Conservation (phyloP, 2,797 vertebrate species). For the Pipistrellus kuhlii region DNA sequence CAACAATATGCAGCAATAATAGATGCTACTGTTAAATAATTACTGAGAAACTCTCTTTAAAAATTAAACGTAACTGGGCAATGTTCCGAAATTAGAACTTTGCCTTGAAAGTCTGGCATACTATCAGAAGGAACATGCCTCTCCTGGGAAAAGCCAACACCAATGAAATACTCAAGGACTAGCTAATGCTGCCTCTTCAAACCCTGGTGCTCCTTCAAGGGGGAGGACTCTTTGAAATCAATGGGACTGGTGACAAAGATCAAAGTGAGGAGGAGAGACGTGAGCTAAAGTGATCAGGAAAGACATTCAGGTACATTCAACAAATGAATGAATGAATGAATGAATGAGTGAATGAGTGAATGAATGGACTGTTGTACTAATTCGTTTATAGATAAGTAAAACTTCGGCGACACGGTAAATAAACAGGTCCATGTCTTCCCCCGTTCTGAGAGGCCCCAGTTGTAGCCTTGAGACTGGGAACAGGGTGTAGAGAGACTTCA, state of each 20-base stretch:
- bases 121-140: slow-evolving; percentile 11
- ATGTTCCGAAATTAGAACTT: slow-evolving; percentile 32
- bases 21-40: slow-evolving; percentile 50
- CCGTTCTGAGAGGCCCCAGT: not conserved
- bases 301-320: not conserved
- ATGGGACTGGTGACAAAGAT: not conserved
- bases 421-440: not conserved
- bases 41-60: slow-evolving; percentile 54
- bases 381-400: not conserved
- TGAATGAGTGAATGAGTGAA: not conserved
- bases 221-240: not conserved
- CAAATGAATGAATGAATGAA: not conserved
- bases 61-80: slow-evolving; percentile 42
- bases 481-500: not conserved
- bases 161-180: not conserved
- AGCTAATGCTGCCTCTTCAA: not conserved
- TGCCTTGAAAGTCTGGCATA: not conserved
- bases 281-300: not conserved
- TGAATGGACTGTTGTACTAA: not conserved
- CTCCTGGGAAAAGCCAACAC: not conserved
- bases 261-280: not conserved
- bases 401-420: not conserved
- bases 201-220: not conserved
- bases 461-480: not conserved
- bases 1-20: not conserved